Percentiles rank a stretch among this genome's conserved stretches.
phyloP scores from a whole-genome alignment of 2,113 vertebrate species.

The Lathamus discolor region DNA sequence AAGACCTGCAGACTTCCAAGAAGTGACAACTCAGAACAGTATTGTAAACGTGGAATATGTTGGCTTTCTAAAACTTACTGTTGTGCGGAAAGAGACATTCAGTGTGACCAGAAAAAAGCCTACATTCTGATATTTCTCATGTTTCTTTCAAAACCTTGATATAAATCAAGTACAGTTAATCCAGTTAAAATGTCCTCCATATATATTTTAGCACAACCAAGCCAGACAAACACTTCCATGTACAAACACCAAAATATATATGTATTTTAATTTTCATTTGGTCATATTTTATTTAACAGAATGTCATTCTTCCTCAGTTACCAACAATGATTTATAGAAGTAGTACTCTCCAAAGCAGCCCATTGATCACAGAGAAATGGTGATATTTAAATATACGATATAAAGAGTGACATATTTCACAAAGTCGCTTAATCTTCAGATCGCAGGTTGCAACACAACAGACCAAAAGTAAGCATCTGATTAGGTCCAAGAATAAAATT shows the following conservation, averaged over 20 bases:
- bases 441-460: conserved; percentile 12
- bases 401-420: conserved; percentile 30
- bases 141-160: not conserved
- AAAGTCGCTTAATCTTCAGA: conserved; percentile 27
- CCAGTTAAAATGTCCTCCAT: not conserved
- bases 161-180: not conserved
- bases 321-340: conserved; percentile 38
- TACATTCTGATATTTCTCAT: not conserved
- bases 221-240: conserved; percentile 6
- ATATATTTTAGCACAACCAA: not conserved
- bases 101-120: not conserved
- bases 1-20: not conserved
- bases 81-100: not conserved
- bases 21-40: not conserved
- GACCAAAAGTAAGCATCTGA: conserved; percentile 18
- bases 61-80: not conserved
- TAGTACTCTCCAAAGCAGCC: conserved; percentile 40
- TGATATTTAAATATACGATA: conserved; percentile 45
- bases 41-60: not conserved
- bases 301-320: conserved; percentile 51
- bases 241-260: conserved; percentile 54
- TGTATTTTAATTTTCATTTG: conserved; percentile 63
- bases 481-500: conserved; percentile 18
- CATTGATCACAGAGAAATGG: conserved; percentile 28
- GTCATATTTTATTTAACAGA: conserved; percentile 68